Conservation (phyloP, 2,888 invertebrate species). For the Octonoba sinensis region DNA sequence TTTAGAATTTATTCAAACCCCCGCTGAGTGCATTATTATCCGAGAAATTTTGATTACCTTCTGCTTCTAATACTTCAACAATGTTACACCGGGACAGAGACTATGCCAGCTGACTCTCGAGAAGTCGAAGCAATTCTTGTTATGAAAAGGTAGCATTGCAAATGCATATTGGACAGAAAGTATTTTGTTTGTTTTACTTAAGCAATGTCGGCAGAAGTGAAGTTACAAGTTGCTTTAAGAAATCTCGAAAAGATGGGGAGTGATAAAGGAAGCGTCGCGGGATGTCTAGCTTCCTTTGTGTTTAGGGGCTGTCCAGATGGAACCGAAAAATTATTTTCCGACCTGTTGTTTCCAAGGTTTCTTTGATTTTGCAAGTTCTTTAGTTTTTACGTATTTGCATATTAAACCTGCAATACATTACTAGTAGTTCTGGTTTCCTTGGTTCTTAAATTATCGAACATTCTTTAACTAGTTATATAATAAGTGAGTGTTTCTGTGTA, state of each 20-base stretch:
- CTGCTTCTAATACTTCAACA: slow-evolving; percentile 13
- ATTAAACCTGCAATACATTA: no score
- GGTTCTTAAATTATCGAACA: no score
- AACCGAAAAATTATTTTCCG: not conserved
- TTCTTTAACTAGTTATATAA: no score
- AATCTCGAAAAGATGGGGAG: not conserved
- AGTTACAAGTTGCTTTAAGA: slow-evolving; percentile 21
- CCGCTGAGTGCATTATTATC: not conserved
- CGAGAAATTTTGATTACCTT: not conserved
- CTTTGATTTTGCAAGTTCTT: no score
- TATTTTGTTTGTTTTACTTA: slow-evolving; percentile 28
- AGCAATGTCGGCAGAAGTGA: not conserved
- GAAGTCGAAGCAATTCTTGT: slow-evolving; percentile 16
- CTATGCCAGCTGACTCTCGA: slow-evolving; percentile 34
- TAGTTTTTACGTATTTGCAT: no score
- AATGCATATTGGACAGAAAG: slow-evolving; percentile 20
- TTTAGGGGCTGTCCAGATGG: not conserved
- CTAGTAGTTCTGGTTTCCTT: no score
- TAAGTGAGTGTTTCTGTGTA: no score
- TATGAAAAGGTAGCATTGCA: slow-evolving; percentile 22
- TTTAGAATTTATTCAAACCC: slow-evolving; percentile 23
- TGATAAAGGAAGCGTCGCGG: slow-evolving; percentile 2
- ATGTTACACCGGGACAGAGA: slow-evolving; percentile 14
- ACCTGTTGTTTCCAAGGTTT: no score
- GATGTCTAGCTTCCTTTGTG: slow-evolving; percentile 12